Conservation (phyloP, 2,888 invertebrate genomes). For the Epirrhoe tristata region DNA sequence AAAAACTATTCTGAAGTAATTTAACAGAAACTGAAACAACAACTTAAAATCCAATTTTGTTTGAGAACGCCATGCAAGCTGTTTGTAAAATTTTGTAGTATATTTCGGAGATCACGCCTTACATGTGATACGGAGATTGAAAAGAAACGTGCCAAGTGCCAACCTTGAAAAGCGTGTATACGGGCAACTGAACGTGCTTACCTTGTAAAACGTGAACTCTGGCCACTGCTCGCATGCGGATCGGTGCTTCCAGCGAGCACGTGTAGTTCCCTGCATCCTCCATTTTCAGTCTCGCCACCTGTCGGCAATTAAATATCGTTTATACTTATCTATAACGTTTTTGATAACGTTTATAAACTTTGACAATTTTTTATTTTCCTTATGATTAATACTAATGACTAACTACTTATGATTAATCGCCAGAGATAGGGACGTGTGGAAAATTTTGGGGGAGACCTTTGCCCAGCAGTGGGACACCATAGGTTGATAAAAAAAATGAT, state of each 20-base stretch:
- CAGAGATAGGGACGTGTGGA: no score
- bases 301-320: constrained; percentile 45
- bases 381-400: no score
- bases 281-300: constrained; percentile 86
- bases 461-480: no score
- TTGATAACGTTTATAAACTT: not conserved
- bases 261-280: constrained; percentile 89
- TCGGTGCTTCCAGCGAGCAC: constrained; percentile 86
- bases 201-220: constrained; percentile 88
- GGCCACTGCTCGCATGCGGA: constrained; percentile 83
- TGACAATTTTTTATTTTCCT: no score
- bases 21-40: no score
- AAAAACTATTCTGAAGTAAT: no score
- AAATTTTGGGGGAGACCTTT: no score
- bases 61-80: no score
- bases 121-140: not conserved
- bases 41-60: no score
- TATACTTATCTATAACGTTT: not conserved
- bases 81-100: not conserved
- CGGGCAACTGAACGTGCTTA: constrained; percentile 52
- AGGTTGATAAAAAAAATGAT: no score
- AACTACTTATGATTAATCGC: no score
- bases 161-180: not conserved
- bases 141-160: not conserved
- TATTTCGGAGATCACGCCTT: not conserved